A percentile compares a stretch with the other conserved stretches of the same genome.
phyloP scores from a whole-genome alignment of 1,140 invertebrate species.

The Scaptodrosophila lebanonensis region DNA sequence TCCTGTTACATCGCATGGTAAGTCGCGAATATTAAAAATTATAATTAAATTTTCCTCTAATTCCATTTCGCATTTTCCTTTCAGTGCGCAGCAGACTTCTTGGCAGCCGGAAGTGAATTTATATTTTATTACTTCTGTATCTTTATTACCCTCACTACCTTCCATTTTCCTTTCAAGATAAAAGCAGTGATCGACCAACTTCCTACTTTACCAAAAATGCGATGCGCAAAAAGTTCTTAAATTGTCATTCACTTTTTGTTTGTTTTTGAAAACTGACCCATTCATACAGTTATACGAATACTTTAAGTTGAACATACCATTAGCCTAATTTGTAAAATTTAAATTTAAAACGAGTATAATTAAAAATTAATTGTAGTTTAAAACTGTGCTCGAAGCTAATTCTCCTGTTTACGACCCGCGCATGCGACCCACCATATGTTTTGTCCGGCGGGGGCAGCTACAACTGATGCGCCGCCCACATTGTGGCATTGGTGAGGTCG shows the following conservation, averaged over 20 bases:
- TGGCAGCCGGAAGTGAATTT: conserved; percentile 55
- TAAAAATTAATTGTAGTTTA: conserved; percentile 68
- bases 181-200: conserved; percentile 20
- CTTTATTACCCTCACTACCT: neutral
- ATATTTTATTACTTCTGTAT: conserved; percentile 12
- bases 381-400: conserved; percentile 29
- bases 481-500: neutral
- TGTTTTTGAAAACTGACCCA: conserved; percentile 7
- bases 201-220: conserved; percentile 28
- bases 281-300: conserved; percentile 2
- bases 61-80: conserved; percentile 1
- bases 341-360: conserved; percentile 55
- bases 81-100: conserved; percentile 55
- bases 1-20: conserved; percentile 46
- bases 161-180: neutral
- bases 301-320: conserved; percentile 27
- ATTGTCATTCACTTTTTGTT: conserved; percentile 20
- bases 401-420: conserved; percentile 25
- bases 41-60: conserved; percentile 3
- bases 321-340: conserved; percentile 33
- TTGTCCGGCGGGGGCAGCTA: conserved; percentile 12
- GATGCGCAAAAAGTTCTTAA: conserved; percentile 35
- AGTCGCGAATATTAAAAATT: conserved; percentile 6
- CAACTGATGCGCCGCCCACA: conserved; percentile 13
- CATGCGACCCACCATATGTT: conserved; percentile 57